A percentile compares a stretch with the other conserved stretches of the same genome.
Evolutionary conservation across 2,113 vertebrate genomes (phyloP).

Genomic region (Eleginops maclovinus): DNA sequence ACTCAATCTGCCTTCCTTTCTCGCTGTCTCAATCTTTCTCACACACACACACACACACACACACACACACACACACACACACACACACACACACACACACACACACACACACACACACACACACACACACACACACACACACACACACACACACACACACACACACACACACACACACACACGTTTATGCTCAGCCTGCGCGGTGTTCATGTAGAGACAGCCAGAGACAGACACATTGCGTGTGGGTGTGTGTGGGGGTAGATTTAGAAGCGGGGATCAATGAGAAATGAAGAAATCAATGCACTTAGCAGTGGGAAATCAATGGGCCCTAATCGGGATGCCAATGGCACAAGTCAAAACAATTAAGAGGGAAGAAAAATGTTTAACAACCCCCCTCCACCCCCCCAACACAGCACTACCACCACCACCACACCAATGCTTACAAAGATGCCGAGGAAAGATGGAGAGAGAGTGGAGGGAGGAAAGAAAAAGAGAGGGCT

Average conservation of each 20-base stretch:
- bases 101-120: background rate
- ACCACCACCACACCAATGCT: conserved; percentile 66
- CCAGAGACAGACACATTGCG: conserved; percentile 54
- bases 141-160: conserved; percentile 2
- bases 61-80: too few species aligned
- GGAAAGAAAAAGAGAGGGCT: conserved; percentile 4
- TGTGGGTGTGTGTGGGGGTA: conserved; percentile 82
- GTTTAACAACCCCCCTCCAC: conserved; percentile 87
- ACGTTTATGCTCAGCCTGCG: conserved; percentile 12
- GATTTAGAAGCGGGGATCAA: conserved; percentile 96
- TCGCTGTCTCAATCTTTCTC: background rate
- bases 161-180: background rate
- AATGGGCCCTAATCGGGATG: conserved; percentile 97
- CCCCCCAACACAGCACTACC: conserved; percentile 37
- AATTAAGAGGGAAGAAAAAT: conserved; percentile 97
- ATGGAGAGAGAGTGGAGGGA: conserved; percentile 32
- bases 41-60: too few species aligned
- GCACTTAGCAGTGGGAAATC: conserved; percentile 96
- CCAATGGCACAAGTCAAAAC: conserved; percentile 98
- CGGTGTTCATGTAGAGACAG: conserved; percentile 52
- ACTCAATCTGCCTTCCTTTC: conserved; percentile 17
- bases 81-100: too few species aligned
- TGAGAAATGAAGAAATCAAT: conserved; percentile 99
- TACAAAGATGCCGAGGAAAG: conserved; percentile 58
- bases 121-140: background rate